A percentile compares a stretch with the other conserved stretches of the same genome.
phyloP scores from a whole-genome alignment of 2,113 vertebrate species.

The Nyctibius bracteatus region DNA sequence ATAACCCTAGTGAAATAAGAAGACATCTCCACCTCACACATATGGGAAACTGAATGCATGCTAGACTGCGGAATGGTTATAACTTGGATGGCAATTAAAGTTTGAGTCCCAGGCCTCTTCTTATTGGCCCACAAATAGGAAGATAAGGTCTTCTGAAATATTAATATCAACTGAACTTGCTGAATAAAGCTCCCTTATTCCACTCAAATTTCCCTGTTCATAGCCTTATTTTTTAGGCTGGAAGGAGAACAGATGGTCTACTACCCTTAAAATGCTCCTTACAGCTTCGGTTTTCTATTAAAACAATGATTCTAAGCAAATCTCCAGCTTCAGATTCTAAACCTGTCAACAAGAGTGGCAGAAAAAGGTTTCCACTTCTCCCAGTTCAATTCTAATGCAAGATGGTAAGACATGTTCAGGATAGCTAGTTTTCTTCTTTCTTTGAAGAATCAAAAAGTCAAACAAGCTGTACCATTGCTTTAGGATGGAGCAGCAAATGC shows the following conservation, averaged over 20 bases:
- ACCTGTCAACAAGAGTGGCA: not conserved
- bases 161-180: not conserved
- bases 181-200: not conserved
- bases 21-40: not conserved
- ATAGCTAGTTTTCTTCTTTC: not conserved
- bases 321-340: not conserved
- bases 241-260: constrained; percentile 9
- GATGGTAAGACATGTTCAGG: not conserved
- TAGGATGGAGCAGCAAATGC: not conserved
- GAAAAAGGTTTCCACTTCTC: not conserved
- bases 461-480: not conserved
- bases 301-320: not conserved
- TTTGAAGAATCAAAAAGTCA: not conserved
- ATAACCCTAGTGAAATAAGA: not conserved
- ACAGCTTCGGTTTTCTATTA: not conserved
- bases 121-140: not conserved
- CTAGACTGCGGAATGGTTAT: not conserved
- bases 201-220: not conserved
- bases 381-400: not conserved
- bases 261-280: not conserved
- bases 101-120: not conserved
- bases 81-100: not conserved
- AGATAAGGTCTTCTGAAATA: not conserved
- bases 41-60: not conserved
- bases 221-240: not conserved